Percentiles rank a stretch among this genome's conserved stretches.
phyloP scores from a whole-genome alignment of 2,888 invertebrate species.

The Tetranychus piercei region DNA sequence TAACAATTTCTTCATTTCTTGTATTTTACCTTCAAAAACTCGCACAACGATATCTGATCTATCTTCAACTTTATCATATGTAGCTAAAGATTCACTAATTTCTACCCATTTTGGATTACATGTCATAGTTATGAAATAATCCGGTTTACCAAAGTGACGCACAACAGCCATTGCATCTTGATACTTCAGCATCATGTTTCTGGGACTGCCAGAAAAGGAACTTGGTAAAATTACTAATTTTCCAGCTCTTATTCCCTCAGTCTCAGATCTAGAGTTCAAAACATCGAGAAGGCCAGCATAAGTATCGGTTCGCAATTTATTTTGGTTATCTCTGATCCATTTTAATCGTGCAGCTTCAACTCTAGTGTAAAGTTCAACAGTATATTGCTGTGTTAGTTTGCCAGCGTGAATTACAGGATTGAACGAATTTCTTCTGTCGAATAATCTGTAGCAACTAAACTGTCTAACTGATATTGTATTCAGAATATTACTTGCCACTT shows the following conservation, averaged over 20 bases:
- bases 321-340: slow-evolving; percentile 28
- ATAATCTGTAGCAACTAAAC: neutral
- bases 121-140: slow-evolving; percentile 35
- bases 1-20: slow-evolving; percentile 29
- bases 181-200: slow-evolving; percentile 30
- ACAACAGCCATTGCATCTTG: slow-evolving; percentile 36
- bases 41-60: slow-evolving; percentile 31
- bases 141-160: slow-evolving; percentile 33
- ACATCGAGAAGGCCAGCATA: slow-evolving; percentile 28
- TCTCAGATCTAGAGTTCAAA: neutral
- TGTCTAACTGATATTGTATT: neutral
- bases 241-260: neutral
- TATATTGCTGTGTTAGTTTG: slow-evolving; percentile 27
- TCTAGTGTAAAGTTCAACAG: slow-evolving; percentile 29
- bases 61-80: slow-evolving; percentile 25
- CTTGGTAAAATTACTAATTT: slow-evolving; percentile 16
- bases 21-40: neutral
- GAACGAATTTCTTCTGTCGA: neutral
- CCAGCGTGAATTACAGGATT: neutral
- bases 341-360: slow-evolving; percentile 28
- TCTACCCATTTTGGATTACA: slow-evolving; percentile 35
- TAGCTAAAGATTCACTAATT: slow-evolving; percentile 30
- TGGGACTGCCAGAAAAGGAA: slow-evolving; percentile 30
- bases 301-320: slow-evolving; percentile 27
- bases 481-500: no score